A percentile compares a stretch with the other conserved stretches of the same genome.
Evolutionary conservation across 2,797 vertebrate species (phyloP).

Genomic region (Nothura maculosa): DNA sequence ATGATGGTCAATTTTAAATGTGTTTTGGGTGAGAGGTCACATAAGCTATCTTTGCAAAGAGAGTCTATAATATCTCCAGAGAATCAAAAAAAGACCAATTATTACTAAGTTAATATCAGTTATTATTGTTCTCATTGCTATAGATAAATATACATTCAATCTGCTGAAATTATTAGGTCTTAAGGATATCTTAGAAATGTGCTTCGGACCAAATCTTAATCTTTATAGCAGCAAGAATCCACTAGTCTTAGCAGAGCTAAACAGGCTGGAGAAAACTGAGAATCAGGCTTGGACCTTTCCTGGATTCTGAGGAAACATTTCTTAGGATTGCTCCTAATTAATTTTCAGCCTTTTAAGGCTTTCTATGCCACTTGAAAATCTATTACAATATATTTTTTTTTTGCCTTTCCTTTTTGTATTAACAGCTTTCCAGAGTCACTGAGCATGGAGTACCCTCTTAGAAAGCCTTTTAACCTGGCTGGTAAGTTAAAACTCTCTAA

Average conservation of each 20-base stretch:
- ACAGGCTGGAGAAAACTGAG: neutral
- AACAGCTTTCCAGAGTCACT: slow-evolving; percentile 56
- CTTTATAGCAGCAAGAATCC: neutral
- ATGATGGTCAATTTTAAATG: neutral
- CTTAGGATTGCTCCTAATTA: slow-evolving; percentile 60
- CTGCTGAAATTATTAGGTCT: neutral
- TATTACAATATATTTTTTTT: slow-evolving; percentile 51
- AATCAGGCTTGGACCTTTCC: neutral
- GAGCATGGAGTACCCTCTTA: slow-evolving; percentile 38
- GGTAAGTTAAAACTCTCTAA: slow-evolving; percentile 73
- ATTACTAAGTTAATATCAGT: neutral
- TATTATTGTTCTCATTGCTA: neutral
- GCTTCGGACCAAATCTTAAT: neutral
- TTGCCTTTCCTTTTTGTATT: slow-evolving; percentile 65
- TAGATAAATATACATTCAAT: neutral
- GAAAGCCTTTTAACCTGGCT: slow-evolving; percentile 79
- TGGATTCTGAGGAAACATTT: slow-evolving; percentile 49
- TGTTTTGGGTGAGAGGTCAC: neutral
- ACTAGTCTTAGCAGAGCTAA: neutral
- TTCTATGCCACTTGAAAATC: slow-evolving; percentile 63
- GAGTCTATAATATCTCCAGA: neutral
- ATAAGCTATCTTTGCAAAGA: neutral
- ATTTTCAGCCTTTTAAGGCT: slow-evolving; percentile 48
- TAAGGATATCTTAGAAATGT: neutral
- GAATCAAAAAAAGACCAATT: neutral